Base-by-base conservation (phyloP, 2,888 invertebrate genomes). In the Bursaphelenchus okinawaensis region DNA sequence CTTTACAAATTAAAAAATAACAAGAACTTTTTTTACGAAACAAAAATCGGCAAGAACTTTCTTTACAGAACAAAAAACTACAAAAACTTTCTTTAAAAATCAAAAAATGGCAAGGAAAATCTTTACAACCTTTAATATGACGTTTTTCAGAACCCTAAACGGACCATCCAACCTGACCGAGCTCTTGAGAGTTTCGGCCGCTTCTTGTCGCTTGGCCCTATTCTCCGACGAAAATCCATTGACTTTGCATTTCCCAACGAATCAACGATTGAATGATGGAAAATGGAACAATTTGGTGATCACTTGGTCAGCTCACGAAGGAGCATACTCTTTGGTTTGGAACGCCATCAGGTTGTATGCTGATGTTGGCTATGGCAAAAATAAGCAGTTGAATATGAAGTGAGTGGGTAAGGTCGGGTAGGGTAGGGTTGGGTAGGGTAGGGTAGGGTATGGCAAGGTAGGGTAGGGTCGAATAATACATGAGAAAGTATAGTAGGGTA, bases 311-410 rank as follows among this genome's bases (percentile, higher is more conserved):
- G 91, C 93, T 50, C 87, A 87, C 66, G 88, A 87, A 66, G 89
- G 89, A 63, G 89, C 90, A 83, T 85, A 94, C 54, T 91, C 91
- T 63, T 87, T 95, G 24, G 91, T 93, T 59, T 93, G 93, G n/a
- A 93, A 95, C 87, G 93, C 93, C 52, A 87, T 94, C 57, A 92
- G 94, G 71, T 92, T 93, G 28, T 93, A 92, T 83, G 91, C 91
- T 84, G 88, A 91, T 70, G 91, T 90, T 84, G 91, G 91, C 68
- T 93, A 93, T 77, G 92, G 90, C 29, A 88, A 89, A 79, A 92
- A 91, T 77, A 87, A 90, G 80, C 87, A 87, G 73, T 84, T 93
- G 76, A 91, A 93, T 28, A 87, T 90, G 83, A 90, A 90, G 91
- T 91, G 86, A 88, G 89, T 85, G 12, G 54, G n/a, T n/a, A n/a